Evolutionary conservation across 2,797 vertebrate genomes (phyloP), one percentile per base, ranked within the genome.

Genomic region (Botia almorhae): DNA sequence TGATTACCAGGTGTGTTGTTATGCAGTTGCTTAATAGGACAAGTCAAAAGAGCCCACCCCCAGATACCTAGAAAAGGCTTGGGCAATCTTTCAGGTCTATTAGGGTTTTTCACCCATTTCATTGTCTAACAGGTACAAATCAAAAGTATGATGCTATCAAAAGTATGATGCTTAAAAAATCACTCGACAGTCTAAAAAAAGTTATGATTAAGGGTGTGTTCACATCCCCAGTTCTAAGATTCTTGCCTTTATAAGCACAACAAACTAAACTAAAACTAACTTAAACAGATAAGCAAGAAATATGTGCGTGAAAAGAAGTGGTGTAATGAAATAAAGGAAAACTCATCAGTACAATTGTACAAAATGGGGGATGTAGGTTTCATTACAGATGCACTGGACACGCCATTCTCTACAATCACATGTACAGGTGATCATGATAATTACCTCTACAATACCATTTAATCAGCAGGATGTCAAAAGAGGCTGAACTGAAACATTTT

Each of bases 371-470:
- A 17, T 16, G 67, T 6, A 10, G 17, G 16, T 61, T 17, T 13
- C 26, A 58, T 19, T 58, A 48, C 50, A 53, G 13, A 79, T 21
- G 23, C 26, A 53, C 29, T n/a, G 58, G 23, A 48, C 53, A n/a
- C 33, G 12, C 69, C 56, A 23, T 78, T 64, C 65, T 67, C 70
- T 74, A 69, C 69, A 80, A 74, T 82, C 80, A 77, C 19, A 74
- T 23, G 58, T 50, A 69, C 65, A 67, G 60, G 71, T 61, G 74
- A 84, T 83, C 2, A 36, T 79, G 55, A 77, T 84, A 82, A 84
- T 81, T 84, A 84, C 50, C 58, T 64, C 72, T 72, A 84, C 77
- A 86, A 82, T 84, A 81, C 12, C 19, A 65, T 65, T 84, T 80
- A 81, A 80, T 86, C 73, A 83, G 60, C 4, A 19, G 7, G 29